These are phyloP conservation scores for Cepaea nemoralis DNA, from an alignment of 1,140 invertebrate species.

Conservation along the genomic window DNA sequence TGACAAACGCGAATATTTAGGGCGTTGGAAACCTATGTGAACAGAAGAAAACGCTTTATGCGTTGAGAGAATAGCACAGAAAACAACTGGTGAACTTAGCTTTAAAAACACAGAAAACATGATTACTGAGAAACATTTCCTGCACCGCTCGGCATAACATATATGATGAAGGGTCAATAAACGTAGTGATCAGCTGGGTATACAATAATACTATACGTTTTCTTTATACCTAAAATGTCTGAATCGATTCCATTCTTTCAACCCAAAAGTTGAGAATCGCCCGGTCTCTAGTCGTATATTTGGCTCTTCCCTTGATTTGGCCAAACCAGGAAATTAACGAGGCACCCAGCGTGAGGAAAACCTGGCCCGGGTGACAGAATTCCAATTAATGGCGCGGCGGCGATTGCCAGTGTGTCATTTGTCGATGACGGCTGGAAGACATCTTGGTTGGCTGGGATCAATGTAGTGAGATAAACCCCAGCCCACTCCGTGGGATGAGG, in stretches of 20 bases:
- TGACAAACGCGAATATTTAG: no score
- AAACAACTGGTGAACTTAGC: no score
- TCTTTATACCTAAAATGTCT: no score
- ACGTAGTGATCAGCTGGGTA: no score
- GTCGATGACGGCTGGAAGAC: constrained; percentile 12
- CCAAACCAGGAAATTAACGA: constrained; percentile 13
- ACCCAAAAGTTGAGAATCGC: neutral
- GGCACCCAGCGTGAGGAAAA: constrained; percentile 15
- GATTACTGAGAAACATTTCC: no score
- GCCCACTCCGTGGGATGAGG: neutral
- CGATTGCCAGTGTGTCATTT: constrained; percentile 21
- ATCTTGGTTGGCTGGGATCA: constrained; percentile 20
- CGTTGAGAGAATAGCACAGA: no score
- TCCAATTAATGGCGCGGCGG: constrained; percentile 5
- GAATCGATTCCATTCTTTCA: neutral
- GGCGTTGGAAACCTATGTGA: no score
- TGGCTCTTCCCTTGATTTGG: constrained; percentile 11
- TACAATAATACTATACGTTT: no score
- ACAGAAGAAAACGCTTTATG: no score
- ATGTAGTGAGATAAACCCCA: constrained; percentile 25
- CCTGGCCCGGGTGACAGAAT: constrained; percentile 24
- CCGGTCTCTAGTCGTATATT: neutral
- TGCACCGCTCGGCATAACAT: no score
- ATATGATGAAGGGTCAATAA: no score
- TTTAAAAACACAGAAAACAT: no score